These are phyloP conservation scores for Crax fasciolata DNA, from an alignment of 2,797 vertebrate genomes.

Conservation along the genomic window DNA sequence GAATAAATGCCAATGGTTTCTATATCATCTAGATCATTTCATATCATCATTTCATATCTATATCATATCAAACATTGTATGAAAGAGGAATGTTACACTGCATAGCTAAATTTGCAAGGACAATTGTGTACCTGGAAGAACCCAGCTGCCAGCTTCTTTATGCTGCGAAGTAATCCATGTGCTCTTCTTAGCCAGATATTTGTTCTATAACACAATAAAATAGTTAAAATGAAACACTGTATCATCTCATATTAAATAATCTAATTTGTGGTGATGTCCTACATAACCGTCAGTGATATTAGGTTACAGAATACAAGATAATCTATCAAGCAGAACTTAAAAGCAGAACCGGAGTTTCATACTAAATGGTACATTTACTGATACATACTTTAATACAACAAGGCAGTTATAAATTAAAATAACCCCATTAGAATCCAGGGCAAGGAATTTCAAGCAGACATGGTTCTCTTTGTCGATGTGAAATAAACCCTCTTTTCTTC, in stretches of 20 bases:
- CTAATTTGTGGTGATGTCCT: constrained; percentile 60
- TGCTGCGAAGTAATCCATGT: not conserved
- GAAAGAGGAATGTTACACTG: not conserved
- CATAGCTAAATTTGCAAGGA: not conserved
- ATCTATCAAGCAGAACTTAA: constrained; percentile 69
- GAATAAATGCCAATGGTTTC: not conserved
- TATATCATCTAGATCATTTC: no score
- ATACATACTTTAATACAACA: constrained; percentile 52
- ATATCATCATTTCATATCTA: no score
- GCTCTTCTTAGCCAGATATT: constrained; percentile 4
- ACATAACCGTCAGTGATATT: constrained; percentile 57
- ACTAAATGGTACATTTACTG: constrained; percentile 55
- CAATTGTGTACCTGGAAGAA: not conserved
- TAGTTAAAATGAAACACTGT: constrained; percentile 42
- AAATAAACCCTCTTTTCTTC: not conserved
- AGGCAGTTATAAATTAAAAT: constrained; percentile 69
- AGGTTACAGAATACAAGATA: constrained; percentile 63
- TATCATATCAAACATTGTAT: not conserved
- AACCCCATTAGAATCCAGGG: constrained; percentile 47
- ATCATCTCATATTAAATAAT: constrained; percentile 65
- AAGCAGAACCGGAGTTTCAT: constrained; percentile 54
- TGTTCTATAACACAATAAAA: constrained; percentile 50
- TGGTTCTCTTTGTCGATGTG: not conserved
- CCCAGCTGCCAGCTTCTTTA: not conserved
- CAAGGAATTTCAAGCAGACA: not conserved